Evolutionary conservation across 1,140 invertebrate species (phyloP).

Genomic region (Aphaenogaster ashmeadi): DNA sequence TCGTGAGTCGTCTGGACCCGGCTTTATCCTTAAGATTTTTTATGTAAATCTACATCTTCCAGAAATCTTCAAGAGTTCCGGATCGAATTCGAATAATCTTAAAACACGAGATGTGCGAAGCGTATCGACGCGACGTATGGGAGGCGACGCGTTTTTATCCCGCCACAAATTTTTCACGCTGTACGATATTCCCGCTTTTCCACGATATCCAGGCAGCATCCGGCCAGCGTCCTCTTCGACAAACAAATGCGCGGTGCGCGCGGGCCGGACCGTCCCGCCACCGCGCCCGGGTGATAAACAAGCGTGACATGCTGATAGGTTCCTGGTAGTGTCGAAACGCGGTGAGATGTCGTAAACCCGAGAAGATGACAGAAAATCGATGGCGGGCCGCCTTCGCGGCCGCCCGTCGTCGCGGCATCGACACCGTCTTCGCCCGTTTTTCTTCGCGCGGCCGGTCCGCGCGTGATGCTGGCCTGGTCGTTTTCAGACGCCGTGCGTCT

Average conservation of each 20-base stretch:
- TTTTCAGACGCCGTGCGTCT: conserved; percentile 81
- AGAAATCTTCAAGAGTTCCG: not conserved
- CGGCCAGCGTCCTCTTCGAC: conserved; percentile 32
- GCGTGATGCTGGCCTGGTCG: conserved; percentile 83
- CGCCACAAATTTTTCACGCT: conserved; percentile 4
- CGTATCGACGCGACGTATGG: not conserved
- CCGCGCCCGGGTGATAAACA: conserved; percentile 61
- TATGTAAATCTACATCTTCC: not conserved
- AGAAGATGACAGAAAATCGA: conserved; percentile 87
- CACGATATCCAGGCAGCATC: conserved; percentile 72
- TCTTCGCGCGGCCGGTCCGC: conserved; percentile 22
- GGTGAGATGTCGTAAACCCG: conserved; percentile 86
- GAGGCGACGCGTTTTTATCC: not conserved
- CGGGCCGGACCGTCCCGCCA: conserved; percentile 32
- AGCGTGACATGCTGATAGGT: conserved; percentile 80
- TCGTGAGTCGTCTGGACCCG: too few relatives aligned
- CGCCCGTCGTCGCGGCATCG: conserved; percentile 19
- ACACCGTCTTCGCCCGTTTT: conserved; percentile 63
- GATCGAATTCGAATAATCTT: not conserved
- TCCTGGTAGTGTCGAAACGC: conserved; percentile 85
- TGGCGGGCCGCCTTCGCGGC: conserved; percentile 76
- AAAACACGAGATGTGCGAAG: not conserved
- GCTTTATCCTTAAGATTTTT: not conserved
- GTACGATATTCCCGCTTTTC: conserved; percentile 47
- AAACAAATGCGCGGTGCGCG: conserved; percentile 57